These are phyloP conservation scores for Stenoptilia bipunctidactyla DNA, from an alignment of 2,888 invertebrate genomes.

Conservation along the genomic window DNA sequence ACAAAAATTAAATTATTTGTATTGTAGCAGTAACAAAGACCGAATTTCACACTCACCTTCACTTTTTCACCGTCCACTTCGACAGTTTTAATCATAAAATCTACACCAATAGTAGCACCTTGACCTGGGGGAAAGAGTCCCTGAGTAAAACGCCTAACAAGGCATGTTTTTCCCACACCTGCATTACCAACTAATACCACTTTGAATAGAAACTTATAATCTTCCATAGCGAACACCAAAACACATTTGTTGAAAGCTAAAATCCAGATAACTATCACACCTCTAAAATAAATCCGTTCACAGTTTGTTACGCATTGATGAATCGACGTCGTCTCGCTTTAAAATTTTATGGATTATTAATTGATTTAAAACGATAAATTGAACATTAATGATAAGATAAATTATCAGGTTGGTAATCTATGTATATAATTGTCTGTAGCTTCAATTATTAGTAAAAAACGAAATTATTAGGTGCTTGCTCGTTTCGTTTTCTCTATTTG, in stretches of 20 bases:
- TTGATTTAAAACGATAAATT: too few relatives aligned
- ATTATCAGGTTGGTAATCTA: too few relatives aligned
- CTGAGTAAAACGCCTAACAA: conserved; percentile 97
- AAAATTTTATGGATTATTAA: too few relatives aligned
- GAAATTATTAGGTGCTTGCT: too few relatives aligned
- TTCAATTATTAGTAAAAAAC: too few relatives aligned
- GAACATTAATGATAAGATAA: too few relatives aligned
- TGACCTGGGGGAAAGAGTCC: conserved; percentile 98
- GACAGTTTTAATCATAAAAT: conserved; percentile 99
- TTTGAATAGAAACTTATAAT: conserved; percentile 99
- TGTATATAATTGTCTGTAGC: too few relatives aligned
- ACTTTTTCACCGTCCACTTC: conserved; percentile 96
- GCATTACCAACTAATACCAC: conserved; percentile 98
- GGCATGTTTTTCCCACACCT: conserved; percentile 97
- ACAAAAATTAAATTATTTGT: too few relatives aligned
- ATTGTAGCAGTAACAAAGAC: conserved; percentile 31
- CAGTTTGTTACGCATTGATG: conserved; percentile 51
- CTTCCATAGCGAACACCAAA: conserved; percentile 82
- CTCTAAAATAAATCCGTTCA: conserved; percentile 28
- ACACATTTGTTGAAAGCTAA: conserved; percentile 38
- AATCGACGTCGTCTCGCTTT: conserved; percentile 24
- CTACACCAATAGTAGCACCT: conserved; percentile 98
- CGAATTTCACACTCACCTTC: conserved; percentile 73
- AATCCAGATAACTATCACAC: conserved; percentile 18
- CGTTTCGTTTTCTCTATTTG: too few relatives aligned